Evolutionary conservation across 2,888 invertebrate genomes (phyloP).

Genomic region (Brachyopa scutellaris): DNA sequence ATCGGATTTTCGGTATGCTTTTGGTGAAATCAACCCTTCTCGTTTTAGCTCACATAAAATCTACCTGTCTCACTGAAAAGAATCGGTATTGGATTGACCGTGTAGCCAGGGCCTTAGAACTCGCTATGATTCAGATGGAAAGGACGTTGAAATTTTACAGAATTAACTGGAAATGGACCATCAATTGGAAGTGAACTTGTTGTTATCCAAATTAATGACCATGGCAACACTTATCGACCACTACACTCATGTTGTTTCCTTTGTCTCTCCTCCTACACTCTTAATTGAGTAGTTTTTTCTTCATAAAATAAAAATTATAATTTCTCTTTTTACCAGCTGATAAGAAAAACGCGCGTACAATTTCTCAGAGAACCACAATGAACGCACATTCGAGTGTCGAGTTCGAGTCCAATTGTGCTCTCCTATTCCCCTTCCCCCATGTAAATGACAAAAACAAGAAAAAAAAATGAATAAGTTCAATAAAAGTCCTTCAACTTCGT

Average conservation of each 20-base stretch:
- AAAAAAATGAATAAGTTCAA: conserved; percentile 51
- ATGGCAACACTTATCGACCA: conserved; percentile 7
- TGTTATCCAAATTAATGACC: too few species aligned
- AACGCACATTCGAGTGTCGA: conserved; percentile 35
- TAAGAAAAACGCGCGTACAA: conserved; percentile 11
- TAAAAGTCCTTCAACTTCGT: conserved; percentile 68
- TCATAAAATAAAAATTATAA: too few species aligned
- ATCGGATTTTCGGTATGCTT: too few species aligned
- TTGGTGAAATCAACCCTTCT: too few species aligned
- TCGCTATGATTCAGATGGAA: too few species aligned
- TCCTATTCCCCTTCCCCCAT: neutral
- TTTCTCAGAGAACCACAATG: neutral
- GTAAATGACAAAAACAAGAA: conserved; percentile 10
- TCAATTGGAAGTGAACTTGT: too few species aligned
- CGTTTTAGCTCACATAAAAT: too few species aligned
- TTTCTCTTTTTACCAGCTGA: conserved; percentile 17
- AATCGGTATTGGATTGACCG: too few species aligned
- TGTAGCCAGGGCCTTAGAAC: too few species aligned
- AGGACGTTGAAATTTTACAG: too few species aligned
- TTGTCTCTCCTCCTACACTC: neutral
- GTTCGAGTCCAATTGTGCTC: conserved; percentile 1
- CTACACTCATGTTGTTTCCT: neutral
- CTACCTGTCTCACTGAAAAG: too few species aligned
- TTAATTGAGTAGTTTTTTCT: neutral
- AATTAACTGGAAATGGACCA: too few species aligned